Base-by-base conservation (phyloP, 2,113 vertebrate genomes). In the Aix galericulata region DNA sequence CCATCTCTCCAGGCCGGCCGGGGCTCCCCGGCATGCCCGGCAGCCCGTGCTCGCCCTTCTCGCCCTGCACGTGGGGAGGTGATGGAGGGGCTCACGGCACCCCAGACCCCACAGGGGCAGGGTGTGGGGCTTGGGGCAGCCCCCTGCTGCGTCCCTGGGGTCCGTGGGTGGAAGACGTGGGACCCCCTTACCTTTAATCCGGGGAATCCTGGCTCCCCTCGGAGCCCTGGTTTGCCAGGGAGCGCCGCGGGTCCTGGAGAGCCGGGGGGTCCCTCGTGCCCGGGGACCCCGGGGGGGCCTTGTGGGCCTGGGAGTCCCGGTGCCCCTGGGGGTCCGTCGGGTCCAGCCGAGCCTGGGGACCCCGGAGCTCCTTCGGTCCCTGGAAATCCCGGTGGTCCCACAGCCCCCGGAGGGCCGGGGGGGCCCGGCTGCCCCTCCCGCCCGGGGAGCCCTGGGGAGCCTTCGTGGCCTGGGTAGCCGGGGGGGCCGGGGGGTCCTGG, bases 371-470 rank as follows among this genome's bases (percentile, higher is more conserved):
- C 96, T 73, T 95, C 93, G 38, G 77, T 27, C 32, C 96, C 96
- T 1, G 91, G 96, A 50, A 93, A 95, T 11, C 96, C 96, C 1
- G 91, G 86, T 11, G 96, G 60, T 17, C 96, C 97, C 73, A 92
- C 31, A 5, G 93, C 25, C 34, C 97, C 97, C 0, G 92, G 93
- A 2, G 91, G 81, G 6, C 96, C 93, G 0, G 94, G 93, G 15
- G 96, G 88, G n/a, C 96, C 97, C 4, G 88, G 96, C 34, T 85
- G 80, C 75, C 96, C 96, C 10, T 97, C 96, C 29, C 87, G 58
- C 15, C 97, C 97, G 8, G 97, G 94, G 12, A 62, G 27, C 18
- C 96, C 96, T 0, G 93, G 86, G 36, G 94, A 59, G 3, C 97
- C 95, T 77, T 98, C 91, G 0, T 85, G 91, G 21, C 95, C 96